A percentile compares a stretch with the other conserved stretches of the same genome.
These are phyloP conservation scores for Pseudochirops corinnae DNA, from an alignment of 2,797 vertebrate genomes.

Conservation along the genomic window DNA sequence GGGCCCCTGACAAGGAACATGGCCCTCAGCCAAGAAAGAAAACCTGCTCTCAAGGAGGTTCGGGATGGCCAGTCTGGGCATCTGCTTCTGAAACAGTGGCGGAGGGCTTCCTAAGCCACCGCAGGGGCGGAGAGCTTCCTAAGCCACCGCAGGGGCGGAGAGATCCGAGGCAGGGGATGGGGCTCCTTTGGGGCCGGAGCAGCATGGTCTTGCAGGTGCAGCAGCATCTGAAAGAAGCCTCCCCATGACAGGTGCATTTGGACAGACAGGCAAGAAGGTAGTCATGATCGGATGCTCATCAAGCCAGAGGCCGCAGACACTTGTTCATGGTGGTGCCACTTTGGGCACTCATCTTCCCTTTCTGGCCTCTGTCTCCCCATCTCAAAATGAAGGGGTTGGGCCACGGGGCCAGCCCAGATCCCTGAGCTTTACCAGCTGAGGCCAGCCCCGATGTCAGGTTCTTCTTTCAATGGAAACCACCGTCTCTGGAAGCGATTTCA, in stretches of 20 bases:
- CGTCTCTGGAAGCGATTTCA: not conserved
- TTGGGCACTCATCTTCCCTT: too few relatives aligned
- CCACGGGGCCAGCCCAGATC: not conserved
- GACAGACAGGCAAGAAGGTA: not conserved
- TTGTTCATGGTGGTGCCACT: too few relatives aligned
- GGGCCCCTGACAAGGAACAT: not conserved
- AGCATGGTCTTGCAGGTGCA: not conserved
- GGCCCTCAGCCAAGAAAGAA: not conserved
- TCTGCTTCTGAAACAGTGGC: not conserved
- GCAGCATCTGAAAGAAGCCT: not conserved
- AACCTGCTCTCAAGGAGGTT: too few relatives aligned
- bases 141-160: too few relatives aligned
- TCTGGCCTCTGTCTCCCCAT: not conserved
- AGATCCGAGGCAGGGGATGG: not conserved
- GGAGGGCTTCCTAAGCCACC: too few relatives aligned
- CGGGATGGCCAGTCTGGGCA: not conserved
- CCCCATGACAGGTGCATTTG: not conserved
- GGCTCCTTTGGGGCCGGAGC: not conserved
- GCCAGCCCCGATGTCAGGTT: not conserved
- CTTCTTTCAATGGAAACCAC: not conserved
- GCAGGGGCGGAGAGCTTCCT: too few relatives aligned
- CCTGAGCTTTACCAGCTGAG: not conserved
- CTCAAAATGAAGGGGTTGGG: not conserved
- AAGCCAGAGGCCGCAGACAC: not conserved
- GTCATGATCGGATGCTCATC: not conserved